Percentiles rank a stretch among this genome's conserved stretches.
phyloP scores from a whole-genome alignment of 2,113 vertebrate species.

The Gila orcuttii region DNA sequence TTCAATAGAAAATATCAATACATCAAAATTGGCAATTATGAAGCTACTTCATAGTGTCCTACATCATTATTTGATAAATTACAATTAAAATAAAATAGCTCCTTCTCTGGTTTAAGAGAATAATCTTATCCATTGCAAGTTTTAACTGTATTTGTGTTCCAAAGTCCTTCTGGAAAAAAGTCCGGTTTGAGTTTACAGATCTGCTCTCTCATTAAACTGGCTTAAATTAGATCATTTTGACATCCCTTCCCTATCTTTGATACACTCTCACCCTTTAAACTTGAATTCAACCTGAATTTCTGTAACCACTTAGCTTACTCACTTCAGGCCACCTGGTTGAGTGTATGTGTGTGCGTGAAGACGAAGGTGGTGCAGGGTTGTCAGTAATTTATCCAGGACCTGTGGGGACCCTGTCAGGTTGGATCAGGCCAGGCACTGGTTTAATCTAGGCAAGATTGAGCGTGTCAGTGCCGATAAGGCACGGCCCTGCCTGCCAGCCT shows the following conservation, averaged over 20 bases:
- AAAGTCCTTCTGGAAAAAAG: background rate
- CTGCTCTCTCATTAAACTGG: conserved; percentile 1
- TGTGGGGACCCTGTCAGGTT: conserved; percentile 66
- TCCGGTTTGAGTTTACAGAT: background rate
- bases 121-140: background rate
- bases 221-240: conserved; percentile 31
- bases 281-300: conserved; percentile 27
- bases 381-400: conserved; percentile 65
- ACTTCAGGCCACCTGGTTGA: conserved; percentile 29
- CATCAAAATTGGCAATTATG: background rate
- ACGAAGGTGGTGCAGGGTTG: conserved; percentile 56
- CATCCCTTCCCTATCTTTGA: conserved; percentile 6
- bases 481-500: conserved; percentile 69
- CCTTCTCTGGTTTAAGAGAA: background rate
- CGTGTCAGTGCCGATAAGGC: conserved; percentile 73
- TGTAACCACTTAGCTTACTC: conserved; percentile 38
- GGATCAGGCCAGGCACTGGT: conserved; percentile 66
- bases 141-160: background rate
- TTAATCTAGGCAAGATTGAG: conserved; percentile 76
- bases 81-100: background rate
- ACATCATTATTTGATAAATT: background rate
- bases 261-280: conserved; percentile 18
- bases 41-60: background rate
- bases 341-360: conserved; percentile 44
- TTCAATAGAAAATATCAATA: too few relatives aligned